A percentile compares a stretch with the other conserved stretches of the same genome.
These are phyloP conservation scores for Scelioninae gen. 2 DNA, from an alignment of 2,888 invertebrate genomes.

Conservation along the genomic window DNA sequence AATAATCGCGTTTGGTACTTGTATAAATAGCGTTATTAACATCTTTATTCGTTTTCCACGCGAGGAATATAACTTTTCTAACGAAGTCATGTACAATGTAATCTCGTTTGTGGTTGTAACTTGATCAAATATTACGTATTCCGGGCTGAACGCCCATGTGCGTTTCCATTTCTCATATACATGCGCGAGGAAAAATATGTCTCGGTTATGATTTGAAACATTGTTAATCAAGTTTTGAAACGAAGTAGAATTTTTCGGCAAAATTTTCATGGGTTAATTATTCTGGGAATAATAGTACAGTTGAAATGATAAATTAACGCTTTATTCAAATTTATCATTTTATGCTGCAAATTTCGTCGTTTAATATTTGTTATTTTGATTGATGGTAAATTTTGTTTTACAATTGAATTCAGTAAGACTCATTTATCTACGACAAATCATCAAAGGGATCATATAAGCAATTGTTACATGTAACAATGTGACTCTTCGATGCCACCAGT, in stretches of 20 bases:
- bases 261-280: background rate
- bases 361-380: too few species aligned
- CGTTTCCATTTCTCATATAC: constrained; percentile 12
- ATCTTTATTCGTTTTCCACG: constrained; percentile 49
- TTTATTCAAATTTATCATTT: too few species aligned
- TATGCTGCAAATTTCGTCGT: too few species aligned
- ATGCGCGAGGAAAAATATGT: constrained; percentile 26
- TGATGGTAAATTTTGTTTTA: too few species aligned
- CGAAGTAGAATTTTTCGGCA: background rate
- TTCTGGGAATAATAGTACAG: background rate
- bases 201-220: constrained; percentile 26
- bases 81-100: constrained; percentile 54
- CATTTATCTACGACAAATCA: too few species aligned
- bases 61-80: constrained; percentile 50
- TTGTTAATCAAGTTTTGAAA: constrained; percentile 20
- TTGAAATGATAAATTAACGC: too few species aligned
- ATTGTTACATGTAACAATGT: too few species aligned
- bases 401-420: too few species aligned
- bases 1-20: constrained; percentile 54
- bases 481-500: too few species aligned
- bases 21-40: constrained; percentile 57
- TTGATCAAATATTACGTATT: constrained; percentile 45
- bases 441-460: too few species aligned
- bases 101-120: constrained; percentile 40
- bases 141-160: constrained; percentile 17